Percentiles rank a stretch among this genome's conserved stretches.
Evolutionary conservation across 2,113 vertebrate species (phyloP).

Genomic region (Sinocyclocheilus maitianheensis): DNA sequence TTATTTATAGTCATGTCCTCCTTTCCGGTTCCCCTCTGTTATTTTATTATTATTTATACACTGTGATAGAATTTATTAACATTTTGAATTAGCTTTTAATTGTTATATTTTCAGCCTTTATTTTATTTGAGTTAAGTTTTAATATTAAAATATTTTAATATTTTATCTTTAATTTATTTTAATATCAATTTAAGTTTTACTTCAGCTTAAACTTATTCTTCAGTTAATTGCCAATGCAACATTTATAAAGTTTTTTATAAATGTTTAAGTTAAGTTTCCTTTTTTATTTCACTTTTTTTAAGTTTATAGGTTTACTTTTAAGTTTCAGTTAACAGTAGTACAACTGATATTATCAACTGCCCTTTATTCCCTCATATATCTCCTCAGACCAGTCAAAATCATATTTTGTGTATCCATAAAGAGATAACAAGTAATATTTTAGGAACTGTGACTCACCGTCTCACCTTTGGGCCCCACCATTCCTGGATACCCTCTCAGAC

Average conservation of each 20-base stretch:
- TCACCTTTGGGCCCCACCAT: constrained; percentile 90
- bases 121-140: no score
- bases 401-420: neutral
- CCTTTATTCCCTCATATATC: neutral
- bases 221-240: neutral
- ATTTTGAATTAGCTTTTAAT: no score
- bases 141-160: no score
- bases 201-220: neutral
- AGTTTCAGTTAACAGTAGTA: no score
- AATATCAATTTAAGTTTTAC: no score
- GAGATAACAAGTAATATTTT: neutral
- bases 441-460: constrained; percentile 74
- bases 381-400: neutral
- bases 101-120: no score
- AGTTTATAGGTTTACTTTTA: no score
- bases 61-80: no score
- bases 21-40: neutral
- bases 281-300: no score
- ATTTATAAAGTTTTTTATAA: neutral
- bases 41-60: neutral
- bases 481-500: constrained; percentile 90
- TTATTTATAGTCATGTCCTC: neutral
- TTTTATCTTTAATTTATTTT: no score
- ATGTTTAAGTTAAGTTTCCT: no score
- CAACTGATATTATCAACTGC: neutral